phyloP scores from a whole-genome alignment of 1,140 invertebrate species.

The Notospermus geniculatus region DNA sequence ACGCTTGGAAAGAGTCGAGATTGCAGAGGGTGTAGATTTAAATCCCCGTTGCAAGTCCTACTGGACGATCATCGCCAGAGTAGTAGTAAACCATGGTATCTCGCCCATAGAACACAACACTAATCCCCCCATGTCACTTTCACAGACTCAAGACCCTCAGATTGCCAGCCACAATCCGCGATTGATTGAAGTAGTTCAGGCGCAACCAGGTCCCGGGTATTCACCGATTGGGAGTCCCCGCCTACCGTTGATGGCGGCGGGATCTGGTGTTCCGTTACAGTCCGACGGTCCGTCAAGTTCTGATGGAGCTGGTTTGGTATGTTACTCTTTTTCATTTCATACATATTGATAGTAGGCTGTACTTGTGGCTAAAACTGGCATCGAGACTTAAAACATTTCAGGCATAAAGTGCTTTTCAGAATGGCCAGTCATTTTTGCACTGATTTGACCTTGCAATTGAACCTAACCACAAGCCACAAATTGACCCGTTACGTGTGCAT shows the following conservation, averaged over 20 bases:
- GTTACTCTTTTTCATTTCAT: no score
- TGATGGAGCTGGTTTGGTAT: no score
- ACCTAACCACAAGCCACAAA: no score
- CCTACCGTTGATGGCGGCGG: neutral
- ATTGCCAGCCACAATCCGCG: neutral
- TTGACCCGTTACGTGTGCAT: no score
- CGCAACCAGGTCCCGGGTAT: neutral
- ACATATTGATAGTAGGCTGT: no score
- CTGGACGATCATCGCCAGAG: neutral
- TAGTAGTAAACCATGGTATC: neutral
- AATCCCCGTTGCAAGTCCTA: conserved; percentile 3
- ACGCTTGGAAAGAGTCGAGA: neutral
- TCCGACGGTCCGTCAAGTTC: no score
- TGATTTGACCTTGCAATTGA: no score
- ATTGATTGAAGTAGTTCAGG: neutral
- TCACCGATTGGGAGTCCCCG: neutral
- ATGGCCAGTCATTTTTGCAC: no score
- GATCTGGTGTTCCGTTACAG: no score
- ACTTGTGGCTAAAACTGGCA: no score
- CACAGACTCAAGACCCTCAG: neutral
- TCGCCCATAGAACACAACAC: neutral
- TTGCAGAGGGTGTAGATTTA: neutral
- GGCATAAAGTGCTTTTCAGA: no score
- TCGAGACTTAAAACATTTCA: no score
- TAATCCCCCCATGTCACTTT: neutral